phyloP scores from a whole-genome alignment of 2,797 vertebrate species.

The Arrhamphus sclerolepis region DNA sequence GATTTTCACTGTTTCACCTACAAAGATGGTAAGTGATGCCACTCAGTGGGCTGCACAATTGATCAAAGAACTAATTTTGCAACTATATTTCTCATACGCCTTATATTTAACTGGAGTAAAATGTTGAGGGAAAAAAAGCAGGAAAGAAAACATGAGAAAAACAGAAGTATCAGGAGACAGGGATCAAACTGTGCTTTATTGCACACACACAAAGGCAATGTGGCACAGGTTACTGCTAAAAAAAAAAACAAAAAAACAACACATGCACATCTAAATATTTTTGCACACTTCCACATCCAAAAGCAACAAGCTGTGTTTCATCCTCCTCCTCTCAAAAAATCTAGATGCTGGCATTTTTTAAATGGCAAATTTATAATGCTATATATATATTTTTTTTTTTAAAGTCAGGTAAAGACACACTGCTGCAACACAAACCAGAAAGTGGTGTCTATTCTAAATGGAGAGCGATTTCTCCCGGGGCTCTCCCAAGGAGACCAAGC shows the following conservation, averaged over 20 bases:
- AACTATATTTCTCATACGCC: constrained; percentile 24
- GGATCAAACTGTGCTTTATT: constrained; percentile 42
- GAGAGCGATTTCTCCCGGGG: constrained; percentile 41
- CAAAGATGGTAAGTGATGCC: neutral
- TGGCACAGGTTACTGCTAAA: constrained; percentile 59
- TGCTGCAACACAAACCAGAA: constrained; percentile 13
- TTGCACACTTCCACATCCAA: constrained; percentile 5
- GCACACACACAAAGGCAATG: constrained; percentile 46
- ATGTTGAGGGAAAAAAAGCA: constrained; percentile 37
- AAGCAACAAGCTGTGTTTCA: constrained; percentile 25
- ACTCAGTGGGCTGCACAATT: constrained; percentile 8
- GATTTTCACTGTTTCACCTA: too few species aligned
- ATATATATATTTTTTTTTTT: constrained; percentile 26
- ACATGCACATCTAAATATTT: constrained; percentile 36
- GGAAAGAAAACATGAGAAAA: too few species aligned
- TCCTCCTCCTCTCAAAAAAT: constrained; percentile 36
- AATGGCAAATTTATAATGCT: constrained; percentile 24
- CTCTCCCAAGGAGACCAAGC: constrained; percentile 43
- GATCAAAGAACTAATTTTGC: constrained; percentile 36
- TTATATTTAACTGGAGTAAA: constrained; percentile 39
- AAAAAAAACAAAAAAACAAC: constrained; percentile 35
- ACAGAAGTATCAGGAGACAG: constrained; percentile 41
- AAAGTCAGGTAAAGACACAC: constrained; percentile 6
- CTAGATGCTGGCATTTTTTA: constrained; percentile 20
- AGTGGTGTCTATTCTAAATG: constrained; percentile 45